A percentile compares a stretch with the other conserved stretches of the same genome.
Conservation (phyloP, 2,797 vertebrate species). For the Phoebastria nigripes region DNA sequence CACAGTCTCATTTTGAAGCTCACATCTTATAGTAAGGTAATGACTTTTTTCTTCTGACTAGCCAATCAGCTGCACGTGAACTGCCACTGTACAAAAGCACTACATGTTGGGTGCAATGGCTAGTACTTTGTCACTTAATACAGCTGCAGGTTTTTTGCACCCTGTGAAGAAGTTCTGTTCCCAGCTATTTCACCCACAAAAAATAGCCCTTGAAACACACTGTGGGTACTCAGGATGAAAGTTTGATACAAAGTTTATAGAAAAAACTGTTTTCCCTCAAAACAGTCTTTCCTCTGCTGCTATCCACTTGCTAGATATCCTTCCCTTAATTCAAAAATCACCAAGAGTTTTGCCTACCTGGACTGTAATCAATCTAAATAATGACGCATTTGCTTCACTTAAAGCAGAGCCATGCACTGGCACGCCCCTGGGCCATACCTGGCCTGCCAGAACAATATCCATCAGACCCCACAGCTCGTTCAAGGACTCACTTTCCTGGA, state of each 20-base stretch:
- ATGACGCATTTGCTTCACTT: neutral
- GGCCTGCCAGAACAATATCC: neutral
- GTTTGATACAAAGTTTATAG: neutral
- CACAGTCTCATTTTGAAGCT: conserved; percentile 35
- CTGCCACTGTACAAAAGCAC: neutral
- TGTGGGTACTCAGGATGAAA: neutral
- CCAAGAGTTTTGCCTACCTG: neutral
- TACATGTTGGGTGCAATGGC: neutral
- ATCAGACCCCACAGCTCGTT: neutral
- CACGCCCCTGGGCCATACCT: fast-evolving
- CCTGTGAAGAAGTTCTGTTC: neutral
- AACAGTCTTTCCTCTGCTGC: neutral
- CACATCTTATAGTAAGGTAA: neutral
- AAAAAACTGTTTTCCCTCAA: neutral
- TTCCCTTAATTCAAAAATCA: neutral
- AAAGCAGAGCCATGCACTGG: neutral
- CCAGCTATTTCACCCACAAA: neutral
- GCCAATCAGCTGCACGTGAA: neutral
- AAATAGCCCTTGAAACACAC: neutral
- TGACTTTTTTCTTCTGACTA: neutral
- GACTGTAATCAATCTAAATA: neutral
- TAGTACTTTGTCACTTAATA: neutral
- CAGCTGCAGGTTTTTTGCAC: neutral
- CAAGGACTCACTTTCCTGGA: neutral
- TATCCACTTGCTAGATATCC: neutral